phyloP scores from a whole-genome alignment of 2,888 invertebrate species.

The Incurvaria masculella region DNA sequence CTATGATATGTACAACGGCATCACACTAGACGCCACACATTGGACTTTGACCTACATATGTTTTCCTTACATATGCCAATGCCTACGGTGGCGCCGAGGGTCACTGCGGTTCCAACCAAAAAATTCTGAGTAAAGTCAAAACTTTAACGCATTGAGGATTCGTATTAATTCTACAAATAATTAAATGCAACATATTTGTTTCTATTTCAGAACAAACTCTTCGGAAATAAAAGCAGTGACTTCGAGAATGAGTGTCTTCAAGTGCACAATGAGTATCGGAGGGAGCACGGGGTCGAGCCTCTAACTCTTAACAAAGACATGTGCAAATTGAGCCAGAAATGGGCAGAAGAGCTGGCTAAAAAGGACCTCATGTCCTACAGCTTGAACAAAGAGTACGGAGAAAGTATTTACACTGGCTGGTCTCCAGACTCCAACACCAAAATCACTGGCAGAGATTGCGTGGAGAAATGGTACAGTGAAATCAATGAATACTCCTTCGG shows the following conservation, averaged over 20 bases:
- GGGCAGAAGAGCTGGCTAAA: conserved; percentile 66
- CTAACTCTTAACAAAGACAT: conserved; percentile 61
- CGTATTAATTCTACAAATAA: too few relatives aligned
- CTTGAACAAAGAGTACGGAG: conserved; percentile 61
- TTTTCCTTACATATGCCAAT: too few relatives aligned
- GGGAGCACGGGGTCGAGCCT: conserved; percentile 43
- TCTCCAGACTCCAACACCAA: conserved; percentile 63
- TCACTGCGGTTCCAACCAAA: too few relatives aligned
- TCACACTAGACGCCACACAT: too few relatives aligned
- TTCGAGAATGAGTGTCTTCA: conserved; percentile 44
- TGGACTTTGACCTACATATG: too few relatives aligned
- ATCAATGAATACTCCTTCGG: conserved; percentile 68
- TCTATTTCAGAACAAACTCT: conserved; percentile 12
- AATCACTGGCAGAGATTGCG: conserved; percentile 64
- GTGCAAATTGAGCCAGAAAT: conserved; percentile 62
- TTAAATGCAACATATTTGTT: background rate
- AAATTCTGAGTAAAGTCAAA: too few relatives aligned
- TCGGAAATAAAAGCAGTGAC: conserved; percentile 9
- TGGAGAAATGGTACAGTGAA: conserved; percentile 76
- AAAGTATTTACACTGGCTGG: conserved; percentile 70
- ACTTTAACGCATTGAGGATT: too few relatives aligned
- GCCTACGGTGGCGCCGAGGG: too few relatives aligned
- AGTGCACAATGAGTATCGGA: conserved; percentile 41
- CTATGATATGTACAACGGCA: too few relatives aligned
- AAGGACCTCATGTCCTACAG: conserved; percentile 64